These are phyloP conservation scores for Pomacea canaliculata DNA, from an alignment of 2,888 invertebrate genomes.

Conservation along the genomic window DNA sequence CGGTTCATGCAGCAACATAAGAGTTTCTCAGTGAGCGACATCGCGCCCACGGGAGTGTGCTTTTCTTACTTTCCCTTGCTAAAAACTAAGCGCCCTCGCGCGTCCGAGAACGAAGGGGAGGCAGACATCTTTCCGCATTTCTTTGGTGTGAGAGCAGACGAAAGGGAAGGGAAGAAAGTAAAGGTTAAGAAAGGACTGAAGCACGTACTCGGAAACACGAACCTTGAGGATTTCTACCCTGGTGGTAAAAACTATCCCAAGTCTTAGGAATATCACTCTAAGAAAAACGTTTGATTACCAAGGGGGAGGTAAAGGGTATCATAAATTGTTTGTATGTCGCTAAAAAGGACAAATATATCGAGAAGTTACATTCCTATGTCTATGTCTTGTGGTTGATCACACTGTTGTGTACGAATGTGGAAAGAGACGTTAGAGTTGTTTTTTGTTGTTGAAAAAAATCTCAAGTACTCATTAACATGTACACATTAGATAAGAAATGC, in stretches of 20 bases:
- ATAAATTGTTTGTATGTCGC: too few relatives aligned
- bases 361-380: too few relatives aligned
- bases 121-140: neutral
- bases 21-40: conserved; percentile 22
- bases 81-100: conserved; percentile 18
- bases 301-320: too few relatives aligned
- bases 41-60: conserved; percentile 30
- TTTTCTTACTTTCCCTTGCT: conserved; percentile 45
- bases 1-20: conserved; percentile 1
- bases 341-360: too few relatives aligned
- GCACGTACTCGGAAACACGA: conserved; percentile 45
- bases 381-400: too few relatives aligned
- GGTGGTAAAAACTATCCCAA: conserved; percentile 25
- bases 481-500: too few relatives aligned
- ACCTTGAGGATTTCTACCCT: conserved; percentile 40
- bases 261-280: neutral
- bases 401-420: too few relatives aligned
- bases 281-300: neutral
- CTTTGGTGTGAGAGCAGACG: conserved; percentile 33
- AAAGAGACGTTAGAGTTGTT: too few relatives aligned
- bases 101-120: conserved; percentile 4
- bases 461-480: too few relatives aligned
- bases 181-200: conserved; percentile 43
- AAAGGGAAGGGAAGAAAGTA: conserved; percentile 23
- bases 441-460: too few relatives aligned